Base-by-base conservation (phyloP, 1,140 invertebrate genomes). In the Argopecten irradians region DNA sequence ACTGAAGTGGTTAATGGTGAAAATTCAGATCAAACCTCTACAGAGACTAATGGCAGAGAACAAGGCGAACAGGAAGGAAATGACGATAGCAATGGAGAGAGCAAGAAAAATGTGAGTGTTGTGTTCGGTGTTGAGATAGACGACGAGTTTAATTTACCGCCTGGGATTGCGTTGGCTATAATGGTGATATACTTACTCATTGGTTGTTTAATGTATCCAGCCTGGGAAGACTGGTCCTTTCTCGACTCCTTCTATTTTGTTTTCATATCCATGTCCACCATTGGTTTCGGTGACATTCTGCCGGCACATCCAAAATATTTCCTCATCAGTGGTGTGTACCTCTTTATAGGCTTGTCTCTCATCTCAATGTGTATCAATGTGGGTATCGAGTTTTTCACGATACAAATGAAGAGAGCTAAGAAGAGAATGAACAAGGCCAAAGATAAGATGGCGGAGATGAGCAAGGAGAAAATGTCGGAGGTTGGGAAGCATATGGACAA, bases 361-460 rank as follows among this genome's bases (percentile, higher is more conserved):
- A 99, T 98, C 33, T 94, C 94, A 92, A 99, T 99, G 98, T 99
- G 98, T 95, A 99, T 99, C 94, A 99, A 99, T 94, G 98, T 99
- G 35, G 98, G 99, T 82, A 92, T 93, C 84, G 93, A 93, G 55
- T 92, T 91, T 46, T 85, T 93, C 46, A 87, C 87, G 16, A 86
- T 86, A 35, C 90, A 86, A 32, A 93, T 92, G 34, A 91, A 91
- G 22, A 91, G 86, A 83, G 92, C 92, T 33, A 93, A 92, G 89
- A 91, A 86, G 28, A 89, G 89, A 19, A 89, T 92, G 86, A 89
- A 91, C 28, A 82, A 85, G 43, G 91, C 90, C 11, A 89, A 35
- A 39, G 91, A 85, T 0, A 90, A 89, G 87, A 89, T 91, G 19
- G 83, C 43, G 34, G 92, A 86, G 22, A 91, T 87, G 39, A 90